Conservation (phyloP, 2,888 invertebrate species). For the Magallana nippona region DNA sequence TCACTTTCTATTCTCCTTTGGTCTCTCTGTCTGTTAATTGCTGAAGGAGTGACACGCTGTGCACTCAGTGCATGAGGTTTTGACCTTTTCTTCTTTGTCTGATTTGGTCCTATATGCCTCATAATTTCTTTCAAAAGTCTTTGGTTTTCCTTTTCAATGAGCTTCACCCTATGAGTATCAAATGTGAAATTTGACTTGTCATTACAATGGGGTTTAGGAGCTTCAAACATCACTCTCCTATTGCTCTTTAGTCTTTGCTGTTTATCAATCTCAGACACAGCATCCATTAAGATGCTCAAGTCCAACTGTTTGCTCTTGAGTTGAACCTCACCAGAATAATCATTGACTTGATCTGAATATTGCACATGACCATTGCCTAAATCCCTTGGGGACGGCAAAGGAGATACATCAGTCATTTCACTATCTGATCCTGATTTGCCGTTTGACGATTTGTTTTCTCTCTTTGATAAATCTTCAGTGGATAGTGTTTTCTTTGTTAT, state of each 20-base stretch:
- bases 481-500: slow-evolving; percentile 33
- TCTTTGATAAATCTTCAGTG: slow-evolving; percentile 29
- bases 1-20: slow-evolving; percentile 82
- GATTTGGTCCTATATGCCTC: slow-evolving; percentile 57
- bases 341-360: slow-evolving; percentile 51
- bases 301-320: slow-evolving; percentile 65
- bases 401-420: slow-evolving; percentile 77
- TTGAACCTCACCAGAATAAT: slow-evolving; percentile 51
- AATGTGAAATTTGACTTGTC: slow-evolving; percentile 68
- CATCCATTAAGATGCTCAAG: slow-evolving; percentile 72
- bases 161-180: slow-evolving; percentile 64
- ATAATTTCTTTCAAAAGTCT: slow-evolving; percentile 74
- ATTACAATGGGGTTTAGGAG: slow-evolving; percentile 55
- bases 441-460: slow-evolving; percentile 48
- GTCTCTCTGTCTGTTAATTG: slow-evolving; percentile 81
- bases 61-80: slow-evolving; percentile 49
- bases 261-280: slow-evolving; percentile 73
- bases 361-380: slow-evolving; percentile 59
- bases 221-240: slow-evolving; percentile 72
- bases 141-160: slow-evolving; percentile 76
- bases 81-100: slow-evolving; percentile 50
- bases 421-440: slow-evolving; percentile 69
- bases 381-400: slow-evolving; percentile 67
- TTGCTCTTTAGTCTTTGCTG: slow-evolving; percentile 70
- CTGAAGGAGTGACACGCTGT: slow-evolving; percentile 77